Base-by-base conservation (phyloP, 1,140 invertebrate species). In the Fragariocoptes setiger region DNA sequence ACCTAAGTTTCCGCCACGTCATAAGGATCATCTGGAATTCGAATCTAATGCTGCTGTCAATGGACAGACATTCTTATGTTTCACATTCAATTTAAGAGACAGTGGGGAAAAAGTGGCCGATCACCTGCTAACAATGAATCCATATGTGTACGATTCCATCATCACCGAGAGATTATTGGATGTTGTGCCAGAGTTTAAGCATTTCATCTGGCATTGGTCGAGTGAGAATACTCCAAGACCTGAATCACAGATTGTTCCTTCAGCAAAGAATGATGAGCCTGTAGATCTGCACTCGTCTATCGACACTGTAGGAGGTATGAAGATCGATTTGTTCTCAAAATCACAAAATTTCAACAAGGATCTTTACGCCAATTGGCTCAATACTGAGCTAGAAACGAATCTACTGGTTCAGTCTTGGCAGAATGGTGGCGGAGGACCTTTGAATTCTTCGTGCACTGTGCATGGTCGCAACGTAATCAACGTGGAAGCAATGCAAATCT, bases 61-160 rank as follows among this genome's bases (percentile, higher is more conserved):
- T 57, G 83, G 82, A 0, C 85, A 92, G 56, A 74, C 70, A 21
- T 73, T 83, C 46, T 58, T 90, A 0, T 92, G 83, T 54, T 62
- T 88, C 21, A 73, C 72, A 1, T 57, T 82, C 4, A 60, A 65
- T 31, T 52, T 61, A 0, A 53, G 60, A 17, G 63, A 18, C 16
- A 16, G 71, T 37, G 54, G 79, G 21, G 64, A 80, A 50, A 61
- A 62, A 44, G 65, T 83, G 38, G 74, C 72, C 61, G 47, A 51
- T 3, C 46, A 47, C n/a, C 21, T 47, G 16, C 19, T 47, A 4
- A 16, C 40, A 2, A 39, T 42, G 20, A 45, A 35, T 18, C 40
- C 44, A 12, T 38, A 39, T 19, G 18, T 45, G 4, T 47, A 42
- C 17, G 19, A 14, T 3, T 19, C 12, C 4, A 35, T 25, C 14